Conservation (phyloP, 2,888 invertebrate genomes). For the Fragum fragum region DNA sequence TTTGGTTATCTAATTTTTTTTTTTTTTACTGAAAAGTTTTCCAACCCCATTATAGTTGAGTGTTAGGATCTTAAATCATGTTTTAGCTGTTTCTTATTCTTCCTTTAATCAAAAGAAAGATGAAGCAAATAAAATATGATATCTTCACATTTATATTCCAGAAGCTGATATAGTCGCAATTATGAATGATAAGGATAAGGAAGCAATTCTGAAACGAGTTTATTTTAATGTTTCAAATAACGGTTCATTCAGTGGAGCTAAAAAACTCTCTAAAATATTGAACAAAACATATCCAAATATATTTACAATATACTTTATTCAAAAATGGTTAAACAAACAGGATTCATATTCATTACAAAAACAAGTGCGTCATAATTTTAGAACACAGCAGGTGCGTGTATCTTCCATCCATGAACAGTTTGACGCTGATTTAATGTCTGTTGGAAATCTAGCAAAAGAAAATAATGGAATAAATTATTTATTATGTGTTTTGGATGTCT, state of each 20-base stretch:
- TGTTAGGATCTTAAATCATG: too few species aligned
- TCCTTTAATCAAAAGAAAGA: too few species aligned
- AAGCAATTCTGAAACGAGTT: slow-evolving; percentile 26
- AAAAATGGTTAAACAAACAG: slow-evolving; percentile 43
- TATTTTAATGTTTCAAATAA: slow-evolving; percentile 35
- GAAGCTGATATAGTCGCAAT: neutral
- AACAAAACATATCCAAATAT: slow-evolving; percentile 41
- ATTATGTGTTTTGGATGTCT: slow-evolving; percentile 43
- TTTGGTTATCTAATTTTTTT: too few species aligned
- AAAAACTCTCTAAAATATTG: slow-evolving; percentile 37
- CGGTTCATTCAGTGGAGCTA: slow-evolving; percentile 36
- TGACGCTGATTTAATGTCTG: slow-evolving; percentile 42
- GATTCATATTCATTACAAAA: slow-evolving; percentile 46
- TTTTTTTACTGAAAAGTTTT: too few species aligned
- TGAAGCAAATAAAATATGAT: too few species aligned
- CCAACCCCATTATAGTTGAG: too few species aligned
- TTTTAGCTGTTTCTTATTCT: too few species aligned
- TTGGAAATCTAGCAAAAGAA: slow-evolving; percentile 47
- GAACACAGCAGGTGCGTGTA: slow-evolving; percentile 35
- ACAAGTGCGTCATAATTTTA: slow-evolving; percentile 38
- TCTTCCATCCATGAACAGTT: slow-evolving; percentile 45
- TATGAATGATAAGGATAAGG: slow-evolving; percentile 26
- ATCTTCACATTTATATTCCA: neutral
- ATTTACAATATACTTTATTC: slow-evolving; percentile 35
- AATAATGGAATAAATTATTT: slow-evolving; percentile 51